These are phyloP conservation scores for Anorthoa munda DNA, from an alignment of 2,888 invertebrate species.

Conservation along the genomic window DNA sequence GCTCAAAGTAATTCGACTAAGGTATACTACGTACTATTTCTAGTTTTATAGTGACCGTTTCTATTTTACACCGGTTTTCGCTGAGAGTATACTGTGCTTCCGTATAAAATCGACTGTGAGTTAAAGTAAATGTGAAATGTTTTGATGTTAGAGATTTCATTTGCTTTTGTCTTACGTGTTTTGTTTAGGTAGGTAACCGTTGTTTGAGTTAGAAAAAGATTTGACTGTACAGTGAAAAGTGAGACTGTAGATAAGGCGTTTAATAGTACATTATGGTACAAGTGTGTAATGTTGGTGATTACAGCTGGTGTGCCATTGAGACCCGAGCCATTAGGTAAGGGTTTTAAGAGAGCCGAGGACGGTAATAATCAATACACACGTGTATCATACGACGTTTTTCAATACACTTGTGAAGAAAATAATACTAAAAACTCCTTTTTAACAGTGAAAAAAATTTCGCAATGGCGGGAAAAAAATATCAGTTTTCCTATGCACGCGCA, in stretches of 20 bases:
- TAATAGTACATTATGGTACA: too few relatives aligned
- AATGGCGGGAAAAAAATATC: too few relatives aligned
- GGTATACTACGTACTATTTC: conserved; percentile 41
- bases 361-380: too few relatives aligned
- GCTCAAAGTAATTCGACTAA: conserved; percentile 45
- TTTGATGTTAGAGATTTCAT: background rate
- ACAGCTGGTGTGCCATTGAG: too few relatives aligned
- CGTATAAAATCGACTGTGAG: conserved; percentile 1
- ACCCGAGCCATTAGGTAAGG: too few relatives aligned
- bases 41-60: conserved; percentile 33
- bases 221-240: background rate
- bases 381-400: too few relatives aligned
- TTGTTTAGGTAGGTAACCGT: background rate
- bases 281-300: too few relatives aligned
- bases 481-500: too few relatives aligned
- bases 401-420: too few relatives aligned
- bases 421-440: too few relatives aligned
- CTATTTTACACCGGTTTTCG: conserved; percentile 37
- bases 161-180: background rate
- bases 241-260: background rate
- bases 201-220: background rate
- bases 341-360: too few relatives aligned
- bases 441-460: too few relatives aligned
- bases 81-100: background rate
- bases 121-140: background rate